Base-by-base conservation (phyloP, 2,797 vertebrate genomes). In the Chaetophractus vellerosus region DNA sequence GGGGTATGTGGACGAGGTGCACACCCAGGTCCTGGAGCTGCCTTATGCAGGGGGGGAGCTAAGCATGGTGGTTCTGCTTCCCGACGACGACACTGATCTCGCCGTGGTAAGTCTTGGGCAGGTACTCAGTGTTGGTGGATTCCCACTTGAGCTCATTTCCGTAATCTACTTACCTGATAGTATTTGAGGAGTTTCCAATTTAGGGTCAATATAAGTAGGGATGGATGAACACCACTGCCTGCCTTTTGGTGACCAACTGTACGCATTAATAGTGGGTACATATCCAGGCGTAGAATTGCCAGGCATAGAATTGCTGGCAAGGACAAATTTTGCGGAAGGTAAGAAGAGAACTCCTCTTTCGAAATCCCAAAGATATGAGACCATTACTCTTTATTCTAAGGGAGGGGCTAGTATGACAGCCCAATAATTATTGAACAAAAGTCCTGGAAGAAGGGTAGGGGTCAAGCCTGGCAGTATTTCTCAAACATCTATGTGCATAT, bases 11-110 rank as follows among this genome's bases (percentile, higher is more conserved):
- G 88, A 94, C 0, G 95, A 97, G 21, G 38, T 88, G 31, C 78
- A n/a, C 7, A 16, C 78, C 0, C 95, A 97, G 59, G 80, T 98
- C 11, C 61, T 98, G 75, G 88, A 95, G 48, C 63, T 98, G 26
- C 96, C 96, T 7, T 98, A 95, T 0, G 72, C 2, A 0, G 90
- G 87, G 0, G n/a, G 86, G 1, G 93, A 95, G 19, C 75, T 98
- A 79, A 96, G 90, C 63, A 96, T 97, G 97, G 1, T 95, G 48
- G 28, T 97, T 26, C 38, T 98, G 57, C 96, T 98, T 74, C 97
- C 97, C 0, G 92, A 96, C 1, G 96, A 96, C 0, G 2, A 15
- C 55, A 71, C 23, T 0, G 85, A 80, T 1, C 96, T 97, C 0
- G 5, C 48, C 0, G 7, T 2, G 93, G 97, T 97, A 33, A 96